Conservation (phyloP, 2,797 vertebrate species). For the Argentina silus region DNA sequence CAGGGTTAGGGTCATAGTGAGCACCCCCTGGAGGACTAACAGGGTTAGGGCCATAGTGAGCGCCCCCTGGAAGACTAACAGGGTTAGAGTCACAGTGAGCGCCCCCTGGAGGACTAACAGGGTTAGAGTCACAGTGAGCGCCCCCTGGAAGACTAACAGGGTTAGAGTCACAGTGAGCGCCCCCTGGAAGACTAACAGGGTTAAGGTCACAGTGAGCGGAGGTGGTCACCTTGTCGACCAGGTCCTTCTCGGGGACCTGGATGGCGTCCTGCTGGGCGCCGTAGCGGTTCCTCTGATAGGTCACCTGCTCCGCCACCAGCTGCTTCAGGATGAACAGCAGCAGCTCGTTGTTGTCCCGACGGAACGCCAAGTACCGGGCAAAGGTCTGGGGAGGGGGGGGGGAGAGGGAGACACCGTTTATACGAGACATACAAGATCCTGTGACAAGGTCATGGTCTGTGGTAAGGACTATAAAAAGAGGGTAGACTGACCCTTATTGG, state of each 20-base stretch:
- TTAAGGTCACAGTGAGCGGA: background rate
- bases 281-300: constrained; percentile 95
- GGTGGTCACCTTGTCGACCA: constrained; percentile 88
- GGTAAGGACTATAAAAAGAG: too few relatives aligned
- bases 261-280: constrained; percentile 91
- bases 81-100: too few relatives aligned
- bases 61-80: too few relatives aligned
- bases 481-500: too few relatives aligned
- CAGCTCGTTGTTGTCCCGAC: constrained; percentile 95
- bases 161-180: too few relatives aligned
- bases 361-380: constrained; percentile 92
- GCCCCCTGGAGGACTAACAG: too few relatives aligned
- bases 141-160: too few relatives aligned
- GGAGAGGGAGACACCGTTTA: background rate
- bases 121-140: too few relatives aligned
- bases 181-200: too few relatives aligned
- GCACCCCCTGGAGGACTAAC: too few relatives aligned
- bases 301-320: constrained; percentile 92
- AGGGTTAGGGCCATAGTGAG: too few relatives aligned
- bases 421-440: background rate
- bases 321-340: constrained; percentile 97
- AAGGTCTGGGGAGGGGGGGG: constrained; percentile 82
- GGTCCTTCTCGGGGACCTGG: constrained; percentile 91
- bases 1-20: background rate
- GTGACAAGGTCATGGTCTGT: too few relatives aligned